A percentile compares a stretch with the other conserved stretches of the same genome.
Evolutionary conservation across 2,113 vertebrate species (phyloP).

Genomic region (Campylomormyrus numenius): DNA sequence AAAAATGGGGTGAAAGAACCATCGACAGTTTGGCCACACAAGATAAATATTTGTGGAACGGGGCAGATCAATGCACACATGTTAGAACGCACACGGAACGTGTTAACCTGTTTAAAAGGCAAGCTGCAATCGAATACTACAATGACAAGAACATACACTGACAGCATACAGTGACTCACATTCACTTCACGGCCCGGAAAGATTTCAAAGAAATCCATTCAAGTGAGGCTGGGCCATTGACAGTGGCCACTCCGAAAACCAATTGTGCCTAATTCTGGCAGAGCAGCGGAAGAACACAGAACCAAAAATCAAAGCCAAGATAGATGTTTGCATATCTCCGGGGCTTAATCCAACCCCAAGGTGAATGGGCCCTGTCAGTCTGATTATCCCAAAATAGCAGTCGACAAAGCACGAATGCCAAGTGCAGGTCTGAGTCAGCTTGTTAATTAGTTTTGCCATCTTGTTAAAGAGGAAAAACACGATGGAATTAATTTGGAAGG

Average conservation of each 20-base stretch:
- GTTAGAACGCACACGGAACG: neutral
- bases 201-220: neutral
- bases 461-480: slow-evolving; percentile 23
- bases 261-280: neutral
- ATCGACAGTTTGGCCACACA: neutral
- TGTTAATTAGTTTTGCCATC: slow-evolving; percentile 23
- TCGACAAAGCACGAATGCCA: neutral
- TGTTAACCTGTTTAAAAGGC: neutral
- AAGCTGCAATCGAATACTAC: neutral
- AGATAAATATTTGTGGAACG: neutral
- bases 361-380: neutral
- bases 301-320: neutral
- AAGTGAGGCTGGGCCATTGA: neutral
- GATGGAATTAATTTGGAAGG: slow-evolving; percentile 18
- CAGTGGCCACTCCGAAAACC: neutral
- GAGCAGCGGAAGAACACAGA: neutral
- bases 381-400: slow-evolving; percentile 14
- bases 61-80: neutral
- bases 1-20: neutral
- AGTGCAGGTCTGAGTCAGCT: slow-evolving; percentile 16
- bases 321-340: neutral
- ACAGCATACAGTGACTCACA: neutral
- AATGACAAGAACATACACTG: neutral
- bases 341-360: neutral
- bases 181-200: neutral